Base-by-base conservation (phyloP, 1,140 invertebrate genomes). In the Rhyacophila brunnea region DNA sequence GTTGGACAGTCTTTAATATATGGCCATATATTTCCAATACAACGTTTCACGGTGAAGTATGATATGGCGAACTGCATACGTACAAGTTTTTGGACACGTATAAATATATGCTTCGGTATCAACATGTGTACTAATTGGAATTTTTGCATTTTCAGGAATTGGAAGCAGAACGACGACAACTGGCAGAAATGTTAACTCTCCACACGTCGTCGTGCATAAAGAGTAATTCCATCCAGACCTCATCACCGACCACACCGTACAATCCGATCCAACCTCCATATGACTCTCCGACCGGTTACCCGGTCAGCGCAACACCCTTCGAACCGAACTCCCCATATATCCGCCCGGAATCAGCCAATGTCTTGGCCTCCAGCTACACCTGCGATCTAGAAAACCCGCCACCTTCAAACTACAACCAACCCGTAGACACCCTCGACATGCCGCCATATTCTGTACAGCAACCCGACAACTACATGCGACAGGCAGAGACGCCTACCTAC, bases 161-260 rank as follows among this genome's bases (percentile, higher is more conserved):
- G 65, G 87, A 90, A 74, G 83, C 82, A 5, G 86, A 92, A 66
- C 83, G 84, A 70, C 80, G 85, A 58, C 82, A 85, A 64, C 79
- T 92, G 32, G 81, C 88, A 56, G 87, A 90, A 59, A 87, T 91
- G 81, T 73, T 92, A 48, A 81, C 83, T n/a, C 66, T 84, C 3
- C 90, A 91, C 72, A 73, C 80, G 4, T 83, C 87, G 0, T 83
- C 82, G 2, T 90, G 88, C 65, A 68, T 85, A n/a, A 87, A 88
- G 58, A 82, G 84, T 62, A 80, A 80, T 28, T 67, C 66, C 14
- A 47, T 61, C 23, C 67, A 61, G 51, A 67, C 70, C 18, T 66
- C 68, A 6, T 75, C 75, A 2, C 72, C 77, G 1, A 65, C 69
- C 1, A 65, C 65, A 5, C 47, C 55, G 1, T 79, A 75, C 71